A percentile compares a stretch with the other conserved stretches of the same genome.
Conservation (phyloP, 2,113 vertebrate species). For the Chionomys nivalis region DNA sequence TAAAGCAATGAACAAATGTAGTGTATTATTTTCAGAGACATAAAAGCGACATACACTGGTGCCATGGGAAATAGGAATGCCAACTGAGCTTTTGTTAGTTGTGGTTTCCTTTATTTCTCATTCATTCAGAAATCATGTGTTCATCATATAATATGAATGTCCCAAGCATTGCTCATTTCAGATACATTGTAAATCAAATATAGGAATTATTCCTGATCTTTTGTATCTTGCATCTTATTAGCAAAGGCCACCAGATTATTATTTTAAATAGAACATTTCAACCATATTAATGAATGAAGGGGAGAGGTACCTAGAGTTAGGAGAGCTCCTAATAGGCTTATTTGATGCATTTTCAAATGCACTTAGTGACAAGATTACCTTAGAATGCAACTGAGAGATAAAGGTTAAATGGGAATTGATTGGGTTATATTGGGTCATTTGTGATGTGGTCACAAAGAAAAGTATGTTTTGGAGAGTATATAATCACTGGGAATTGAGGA, state of each 20-base stretch:
- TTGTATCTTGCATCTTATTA: neutral
- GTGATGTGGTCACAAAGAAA: neutral
- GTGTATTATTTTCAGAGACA: neutral
- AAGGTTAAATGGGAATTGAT: neutral
- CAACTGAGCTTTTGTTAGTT: neutral
- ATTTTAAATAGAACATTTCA: neutral
- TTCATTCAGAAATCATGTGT: neutral
- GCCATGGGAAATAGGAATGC: neutral
- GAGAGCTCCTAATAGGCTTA: neutral
- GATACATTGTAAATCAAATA: neutral
- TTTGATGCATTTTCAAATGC: constrained; percentile 1
- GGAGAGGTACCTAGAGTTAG: neutral
- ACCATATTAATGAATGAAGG: neutral
- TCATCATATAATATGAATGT: neutral
- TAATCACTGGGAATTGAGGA: neutral
- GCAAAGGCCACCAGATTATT: neutral
- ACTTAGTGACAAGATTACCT: neutral
- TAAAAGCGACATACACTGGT: neutral
- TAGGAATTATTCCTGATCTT: neutral
- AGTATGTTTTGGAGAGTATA: neutral
- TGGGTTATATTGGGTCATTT: neutral
- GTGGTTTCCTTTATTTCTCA: neutral
- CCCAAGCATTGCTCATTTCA: neutral
- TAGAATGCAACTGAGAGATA: neutral
- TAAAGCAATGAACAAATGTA: neutral